phyloP scores from a whole-genome alignment of 2,888 invertebrate genomes.

The Encarsia formosa region DNA sequence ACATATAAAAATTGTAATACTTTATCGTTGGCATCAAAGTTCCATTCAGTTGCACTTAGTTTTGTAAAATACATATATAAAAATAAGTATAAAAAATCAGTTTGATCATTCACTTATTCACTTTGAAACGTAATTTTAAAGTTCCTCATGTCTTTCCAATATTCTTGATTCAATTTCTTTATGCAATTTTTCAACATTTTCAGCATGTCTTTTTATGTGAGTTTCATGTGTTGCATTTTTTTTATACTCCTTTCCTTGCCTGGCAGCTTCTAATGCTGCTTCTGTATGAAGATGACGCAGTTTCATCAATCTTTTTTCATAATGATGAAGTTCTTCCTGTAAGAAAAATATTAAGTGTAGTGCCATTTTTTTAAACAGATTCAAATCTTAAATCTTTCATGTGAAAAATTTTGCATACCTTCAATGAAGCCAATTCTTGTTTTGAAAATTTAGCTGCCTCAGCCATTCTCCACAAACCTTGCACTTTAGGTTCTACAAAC shows the following conservation, averaged over 20 bases:
- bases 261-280: conserved; percentile 68
- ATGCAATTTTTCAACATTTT: conserved; percentile 84
- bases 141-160: conserved; percentile 69
- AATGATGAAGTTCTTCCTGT: conserved; percentile 78
- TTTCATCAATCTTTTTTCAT: conserved; percentile 81
- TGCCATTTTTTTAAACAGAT: not conserved
- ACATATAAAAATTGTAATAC: no score
- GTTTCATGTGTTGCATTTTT: conserved; percentile 54
- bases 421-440: conserved; percentile 78
- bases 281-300: conserved; percentile 78
- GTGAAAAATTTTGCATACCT: conserved; percentile 54
- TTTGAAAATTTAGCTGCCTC: conserved; percentile 73
- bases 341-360: conserved; percentile 23
- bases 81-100: conserved; percentile 2
- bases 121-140: conserved; percentile 54
- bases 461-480: conserved; percentile 83
- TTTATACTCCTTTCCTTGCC: conserved; percentile 59
- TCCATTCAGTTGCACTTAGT: not conserved
- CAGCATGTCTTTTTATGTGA: conserved; percentile 76
- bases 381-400: not conserved
- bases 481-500: conserved; percentile 88
- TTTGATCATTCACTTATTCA: no score
- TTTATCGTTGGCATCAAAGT: not conserved
- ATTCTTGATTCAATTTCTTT: conserved; percentile 73
- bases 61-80: conserved; percentile 3